phyloP scores from a whole-genome alignment of 2,888 invertebrate genomes.

The Pheosia gnoma region DNA sequence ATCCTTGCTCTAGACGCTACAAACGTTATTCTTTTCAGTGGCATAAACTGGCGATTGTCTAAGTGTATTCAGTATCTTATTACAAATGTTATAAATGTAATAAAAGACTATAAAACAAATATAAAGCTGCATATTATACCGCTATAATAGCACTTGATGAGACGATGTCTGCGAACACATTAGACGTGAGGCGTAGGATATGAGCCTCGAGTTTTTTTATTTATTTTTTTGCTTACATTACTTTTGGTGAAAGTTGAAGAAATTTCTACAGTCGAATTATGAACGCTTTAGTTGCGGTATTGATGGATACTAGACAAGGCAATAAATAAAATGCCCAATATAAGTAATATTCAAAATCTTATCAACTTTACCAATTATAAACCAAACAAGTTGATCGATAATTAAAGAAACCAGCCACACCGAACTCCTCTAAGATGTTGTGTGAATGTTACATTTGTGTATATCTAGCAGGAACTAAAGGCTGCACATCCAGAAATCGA shows the following conservation, averaged over 20 bases:
- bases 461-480: no score
- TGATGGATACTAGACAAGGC: no score
- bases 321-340: no score
- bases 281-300: background rate
- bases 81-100: background rate
- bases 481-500: background rate
- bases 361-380: no score
- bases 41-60: no score
- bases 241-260: background rate
- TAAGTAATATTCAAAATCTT: no score
- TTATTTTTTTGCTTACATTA: background rate
- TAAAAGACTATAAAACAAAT: constrained; percentile 1
- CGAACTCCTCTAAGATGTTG: no score
- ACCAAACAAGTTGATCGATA: no score
- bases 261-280: background rate
- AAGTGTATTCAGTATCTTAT: background rate
- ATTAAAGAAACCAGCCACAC: no score
- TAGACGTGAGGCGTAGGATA: constrained; percentile 2
- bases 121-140: background rate
- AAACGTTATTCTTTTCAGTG: no score
- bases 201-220: background rate
- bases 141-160: background rate
- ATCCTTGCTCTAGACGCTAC: no score
- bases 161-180: constrained; percentile 2
- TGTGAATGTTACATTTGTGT: no score